Evolutionary conservation across 2,113 vertebrate genomes (phyloP), one percentile per base, ranked within the genome.

Genomic region (Chloropsis hardwickii): DNA sequence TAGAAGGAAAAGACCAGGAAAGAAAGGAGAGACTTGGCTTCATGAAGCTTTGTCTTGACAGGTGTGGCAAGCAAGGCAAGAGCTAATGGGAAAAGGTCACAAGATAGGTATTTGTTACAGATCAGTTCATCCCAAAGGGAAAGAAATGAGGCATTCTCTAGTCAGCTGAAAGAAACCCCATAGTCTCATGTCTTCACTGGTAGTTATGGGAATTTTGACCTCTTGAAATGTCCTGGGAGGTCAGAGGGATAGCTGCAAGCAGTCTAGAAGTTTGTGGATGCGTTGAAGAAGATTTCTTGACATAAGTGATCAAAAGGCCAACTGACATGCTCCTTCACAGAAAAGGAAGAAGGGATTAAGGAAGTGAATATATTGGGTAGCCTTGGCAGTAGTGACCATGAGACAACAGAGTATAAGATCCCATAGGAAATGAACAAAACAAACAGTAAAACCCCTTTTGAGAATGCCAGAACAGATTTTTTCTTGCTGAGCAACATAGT

Each of bases 401-500:
- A 58, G 21, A 48, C 35, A 64, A 22, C 4, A 22, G 3, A 35
- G 11, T 21, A 40, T 27, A 48, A 64, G 33, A 45, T 53, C 7
- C 10, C 28, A 28, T 12, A 56, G 42, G 14, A 84, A 57, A 56
- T 19, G 5, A 47, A 17, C 8, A 42, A 61, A 21, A 5, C 4
- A 71, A 93, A 51, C 3, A 53, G 4, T 5, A n/a, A 56, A 81
- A 67, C 53, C 29, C 37, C 27, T 51, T 14, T 5, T 37, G 17
- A 84, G 25, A 27, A 24, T 84, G 17, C 8, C 58, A 39, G 73
- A 81, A 13, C 2, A 57, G 14, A 47, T 80, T 56, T 90, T 23
- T 57, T 67, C 17, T 65, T 62, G 12, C 23, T 45, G 22, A 86
- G 6, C 4, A 72, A 9, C 0, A 0, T 20, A 23, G 10, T 39